These are phyloP conservation scores for Cyprinodon tularosa DNA, from an alignment of 2,113 vertebrate species.

Conservation along the genomic window DNA sequence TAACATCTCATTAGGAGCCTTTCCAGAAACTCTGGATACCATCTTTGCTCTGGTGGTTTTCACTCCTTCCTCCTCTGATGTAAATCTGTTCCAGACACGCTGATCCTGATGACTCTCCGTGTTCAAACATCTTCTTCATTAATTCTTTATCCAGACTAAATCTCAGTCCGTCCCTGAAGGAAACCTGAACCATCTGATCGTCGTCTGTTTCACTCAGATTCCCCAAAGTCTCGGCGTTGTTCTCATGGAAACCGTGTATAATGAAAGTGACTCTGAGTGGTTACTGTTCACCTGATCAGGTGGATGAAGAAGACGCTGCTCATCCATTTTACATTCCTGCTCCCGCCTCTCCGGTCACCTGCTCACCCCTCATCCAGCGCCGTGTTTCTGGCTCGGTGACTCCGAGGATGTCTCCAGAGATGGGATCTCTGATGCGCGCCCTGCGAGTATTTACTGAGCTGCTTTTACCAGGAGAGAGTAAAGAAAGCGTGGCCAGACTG, in stretches of 20 bases:
- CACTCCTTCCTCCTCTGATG: no score
- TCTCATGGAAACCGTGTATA: slow-evolving; percentile 15
- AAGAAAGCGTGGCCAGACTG: slow-evolving; percentile 8
- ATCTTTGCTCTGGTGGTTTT: no score
- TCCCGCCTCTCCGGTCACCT: slow-evolving; percentile 55
- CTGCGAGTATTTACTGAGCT: slow-evolving; percentile 58
- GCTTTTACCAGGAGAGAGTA: slow-evolving; percentile 40
- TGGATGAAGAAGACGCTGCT: slow-evolving; percentile 45
- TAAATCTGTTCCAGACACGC: no score
- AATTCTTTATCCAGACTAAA: neutral
- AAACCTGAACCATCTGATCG: no score
- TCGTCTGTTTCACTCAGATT: no score
- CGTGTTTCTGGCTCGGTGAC: slow-evolving; percentile 52
- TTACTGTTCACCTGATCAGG: slow-evolving; percentile 52
- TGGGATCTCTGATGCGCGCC: slow-evolving; percentile 61
- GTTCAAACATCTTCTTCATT: neutral
- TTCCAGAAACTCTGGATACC: no score
- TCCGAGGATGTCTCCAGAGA: slow-evolving; percentile 47
- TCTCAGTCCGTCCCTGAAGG: no score
- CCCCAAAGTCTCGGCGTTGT: slow-evolving; percentile 2
- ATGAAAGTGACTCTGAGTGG: slow-evolving; percentile 25
- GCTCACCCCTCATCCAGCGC: slow-evolving; percentile 66
- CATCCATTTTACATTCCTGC: slow-evolving; percentile 63
- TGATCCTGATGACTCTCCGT: no score
- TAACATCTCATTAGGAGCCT: no score